Conservation (phyloP, 64 coral and sea anemone genomes). For the Pachyseris speciosa region DNA sequence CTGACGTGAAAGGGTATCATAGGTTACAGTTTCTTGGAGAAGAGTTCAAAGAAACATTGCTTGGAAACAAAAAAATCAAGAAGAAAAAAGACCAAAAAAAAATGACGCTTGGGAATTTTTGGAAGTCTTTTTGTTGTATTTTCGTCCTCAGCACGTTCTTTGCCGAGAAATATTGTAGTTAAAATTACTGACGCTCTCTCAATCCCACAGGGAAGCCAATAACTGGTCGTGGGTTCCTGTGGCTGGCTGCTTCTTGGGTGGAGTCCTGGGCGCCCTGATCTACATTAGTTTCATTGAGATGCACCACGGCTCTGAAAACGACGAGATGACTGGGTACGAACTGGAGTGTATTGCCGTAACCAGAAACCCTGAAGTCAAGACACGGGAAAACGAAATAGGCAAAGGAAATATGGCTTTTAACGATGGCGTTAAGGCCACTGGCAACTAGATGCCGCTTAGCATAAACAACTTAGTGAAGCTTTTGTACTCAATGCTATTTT, state of each 20-base stretch:
- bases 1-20: too few relatives aligned
- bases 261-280: conserved; percentile 48
- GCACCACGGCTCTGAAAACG: conserved; percentile 43
- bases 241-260: conserved; percentile 54
- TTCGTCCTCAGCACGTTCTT: too few relatives aligned
- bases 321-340: conserved; percentile 16
- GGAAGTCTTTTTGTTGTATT: too few relatives aligned
- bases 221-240: conserved; percentile 85
- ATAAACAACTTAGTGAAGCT: too few relatives aligned
- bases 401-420: not conserved
- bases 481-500: too few relatives aligned
- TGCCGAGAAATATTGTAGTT: not conserved
- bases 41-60: too few relatives aligned
- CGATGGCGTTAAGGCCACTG: not conserved
- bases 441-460: not conserved
- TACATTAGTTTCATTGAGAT: conserved; percentile 67
- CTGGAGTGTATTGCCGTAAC: not conserved
- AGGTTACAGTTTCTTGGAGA: too few relatives aligned
- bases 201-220: conserved; percentile 19
- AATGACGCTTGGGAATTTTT: too few relatives aligned
- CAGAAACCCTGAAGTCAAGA: not conserved
- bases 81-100: too few relatives aligned
- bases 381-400: not conserved
- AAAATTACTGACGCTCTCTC: not conserved
- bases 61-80: too few relatives aligned